These are phyloP conservation scores for Amphipyra berbera DNA, from an alignment of 2,888 invertebrate genomes.

Conservation along the genomic window DNA sequence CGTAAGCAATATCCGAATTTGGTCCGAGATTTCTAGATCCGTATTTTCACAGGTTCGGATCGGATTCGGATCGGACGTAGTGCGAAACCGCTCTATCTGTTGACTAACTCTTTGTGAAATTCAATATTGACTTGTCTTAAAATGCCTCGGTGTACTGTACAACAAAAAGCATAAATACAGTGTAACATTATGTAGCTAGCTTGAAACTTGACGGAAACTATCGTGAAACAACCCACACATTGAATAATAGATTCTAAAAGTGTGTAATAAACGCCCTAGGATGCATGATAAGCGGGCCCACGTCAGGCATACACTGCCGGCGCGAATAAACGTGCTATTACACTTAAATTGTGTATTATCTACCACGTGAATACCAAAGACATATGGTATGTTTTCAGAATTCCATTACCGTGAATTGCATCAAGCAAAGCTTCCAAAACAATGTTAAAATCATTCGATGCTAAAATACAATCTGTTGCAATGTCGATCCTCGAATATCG, in stretches of 20 bases:
- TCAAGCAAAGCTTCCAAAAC: conserved; percentile 14
- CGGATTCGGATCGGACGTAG: too few relatives aligned
- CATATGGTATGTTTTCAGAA: conserved; percentile 13
- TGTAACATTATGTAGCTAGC: conserved; percentile 21
- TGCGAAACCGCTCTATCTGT: too few relatives aligned
- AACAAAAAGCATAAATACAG: conserved; percentile 29
- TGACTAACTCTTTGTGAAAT: not conserved
- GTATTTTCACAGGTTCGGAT: too few relatives aligned
- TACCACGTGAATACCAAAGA: conserved; percentile 17
- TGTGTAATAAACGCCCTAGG: conserved; percentile 52
- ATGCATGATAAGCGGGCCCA: conserved; percentile 47
- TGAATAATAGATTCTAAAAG: conserved; percentile 57
- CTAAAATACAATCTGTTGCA: conserved; percentile 13
- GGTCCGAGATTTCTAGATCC: too few relatives aligned
- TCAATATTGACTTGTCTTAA: conserved; percentile 8
- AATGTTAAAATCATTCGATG: conserved; percentile 11
- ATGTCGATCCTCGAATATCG: conserved; percentile 2
- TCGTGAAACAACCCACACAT: conserved; percentile 55
- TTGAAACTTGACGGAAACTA: conserved; percentile 44
- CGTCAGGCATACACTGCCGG: conserved; percentile 35
- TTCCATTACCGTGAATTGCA: conserved; percentile 29
- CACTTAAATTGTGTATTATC: conserved; percentile 29
- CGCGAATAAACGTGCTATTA: conserved; percentile 46
- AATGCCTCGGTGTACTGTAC: conserved; percentile 9
- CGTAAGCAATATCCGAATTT: too few relatives aligned